Conservation (phyloP, 1,140 invertebrate genomes). For the Heliothis subflexa region DNA sequence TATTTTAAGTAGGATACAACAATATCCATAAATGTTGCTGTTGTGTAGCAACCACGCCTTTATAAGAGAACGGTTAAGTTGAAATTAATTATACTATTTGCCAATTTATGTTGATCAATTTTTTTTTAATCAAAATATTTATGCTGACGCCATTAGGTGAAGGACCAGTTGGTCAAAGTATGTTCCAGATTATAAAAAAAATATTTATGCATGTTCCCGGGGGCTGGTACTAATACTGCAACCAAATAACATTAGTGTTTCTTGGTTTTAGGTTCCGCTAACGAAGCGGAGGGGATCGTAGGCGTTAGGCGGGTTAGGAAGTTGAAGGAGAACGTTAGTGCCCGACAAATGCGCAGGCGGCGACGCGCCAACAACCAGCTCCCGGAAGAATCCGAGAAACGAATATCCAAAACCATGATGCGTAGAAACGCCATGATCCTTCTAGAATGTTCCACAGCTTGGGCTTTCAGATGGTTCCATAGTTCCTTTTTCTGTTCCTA, state of each 20-base stretch:
- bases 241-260: slow-evolving; percentile 61
- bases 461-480: slow-evolving; percentile 78
- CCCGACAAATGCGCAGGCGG: slow-evolving; percentile 75
- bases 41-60: no score
- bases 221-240: slow-evolving; percentile 23
- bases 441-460: slow-evolving; percentile 77
- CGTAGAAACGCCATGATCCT: slow-evolving; percentile 73
- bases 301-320: slow-evolving; percentile 69
- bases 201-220: slow-evolving; percentile 47
- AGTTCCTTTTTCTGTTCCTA: slow-evolving; percentile 78
- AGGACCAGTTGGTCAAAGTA: no score
- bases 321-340: slow-evolving; percentile 77
- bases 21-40: no score
- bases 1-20: no score
- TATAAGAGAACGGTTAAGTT: no score
- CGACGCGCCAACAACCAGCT: slow-evolving; percentile 76
- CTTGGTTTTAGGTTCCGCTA: slow-evolving; percentile 82
- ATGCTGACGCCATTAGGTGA: no score
- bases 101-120: no score
- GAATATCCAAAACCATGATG: slow-evolving; percentile 81
- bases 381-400: slow-evolving; percentile 75
- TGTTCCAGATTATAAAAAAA: no score
- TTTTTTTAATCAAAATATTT: no score
- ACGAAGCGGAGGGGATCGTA: slow-evolving; percentile 59
- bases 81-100: no score